Percentiles rank a stretch among this genome's conserved stretches.
phyloP scores from a whole-genome alignment of 2,113 vertebrate genomes.

The Aix galericulata region DNA sequence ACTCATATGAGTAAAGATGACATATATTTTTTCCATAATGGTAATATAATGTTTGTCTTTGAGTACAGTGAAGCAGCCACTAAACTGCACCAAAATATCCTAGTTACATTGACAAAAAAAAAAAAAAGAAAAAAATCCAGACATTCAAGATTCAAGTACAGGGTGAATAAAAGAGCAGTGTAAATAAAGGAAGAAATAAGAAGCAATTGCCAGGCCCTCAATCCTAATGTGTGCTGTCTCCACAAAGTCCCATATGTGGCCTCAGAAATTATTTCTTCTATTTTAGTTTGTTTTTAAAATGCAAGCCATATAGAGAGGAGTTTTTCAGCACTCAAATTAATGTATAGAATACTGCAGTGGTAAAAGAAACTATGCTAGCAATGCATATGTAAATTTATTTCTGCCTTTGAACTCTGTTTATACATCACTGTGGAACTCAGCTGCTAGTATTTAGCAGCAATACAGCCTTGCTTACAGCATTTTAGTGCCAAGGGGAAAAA shows the following conservation, averaged over 20 bases:
- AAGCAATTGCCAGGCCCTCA: not conserved
- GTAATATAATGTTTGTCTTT: slow-evolving; percentile 12
- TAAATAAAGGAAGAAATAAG: not conserved
- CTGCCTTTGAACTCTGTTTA: slow-evolving; percentile 67
- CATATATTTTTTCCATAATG: not conserved
- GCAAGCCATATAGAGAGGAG: slow-evolving; percentile 23
- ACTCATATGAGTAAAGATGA: not conserved
- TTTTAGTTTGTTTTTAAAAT: slow-evolving; percentile 61
- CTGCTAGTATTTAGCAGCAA: slow-evolving; percentile 27
- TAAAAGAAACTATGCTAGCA: slow-evolving; percentile 54
- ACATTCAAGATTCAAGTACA: slow-evolving; percentile 3
- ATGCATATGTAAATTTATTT: slow-evolving; percentile 54
- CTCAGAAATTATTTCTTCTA: slow-evolving; percentile 60
- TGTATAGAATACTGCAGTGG: not conserved
- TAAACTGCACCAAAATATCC: not conserved
- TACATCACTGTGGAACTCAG: slow-evolving; percentile 47
- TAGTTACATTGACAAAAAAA: not conserved
- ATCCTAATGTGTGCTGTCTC: slow-evolving; percentile 42
- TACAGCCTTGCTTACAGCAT: not conserved
- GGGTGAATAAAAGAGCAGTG: not conserved
- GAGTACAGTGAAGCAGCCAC: not conserved
- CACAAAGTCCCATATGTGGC: slow-evolving; percentile 36
- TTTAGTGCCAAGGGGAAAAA: slow-evolving; percentile 7
- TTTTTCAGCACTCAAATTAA: slow-evolving; percentile 28
- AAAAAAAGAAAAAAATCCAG: not conserved